Conservation (phyloP, 1,140 invertebrate species). For the Watersipora subatra region DNA sequence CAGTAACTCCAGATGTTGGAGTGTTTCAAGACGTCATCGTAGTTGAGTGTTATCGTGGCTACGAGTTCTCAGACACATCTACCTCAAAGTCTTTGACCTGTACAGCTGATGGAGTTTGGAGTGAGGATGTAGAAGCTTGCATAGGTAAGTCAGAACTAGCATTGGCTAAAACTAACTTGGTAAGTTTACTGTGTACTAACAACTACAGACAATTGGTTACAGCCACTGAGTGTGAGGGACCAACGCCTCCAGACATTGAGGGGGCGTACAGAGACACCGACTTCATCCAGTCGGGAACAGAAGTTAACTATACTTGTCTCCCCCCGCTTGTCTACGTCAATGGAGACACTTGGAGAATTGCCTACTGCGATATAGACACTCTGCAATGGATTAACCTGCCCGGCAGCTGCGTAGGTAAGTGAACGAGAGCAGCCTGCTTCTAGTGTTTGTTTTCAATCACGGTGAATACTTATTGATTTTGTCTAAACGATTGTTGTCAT, state of each 20-base stretch:
- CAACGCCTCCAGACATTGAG: neutral
- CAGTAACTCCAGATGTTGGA: neutral
- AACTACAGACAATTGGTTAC: no score
- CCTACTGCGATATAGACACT: neutral
- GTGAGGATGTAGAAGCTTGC: neutral
- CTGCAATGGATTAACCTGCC: neutral
- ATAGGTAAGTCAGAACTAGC: no score
- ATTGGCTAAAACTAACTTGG: no score
- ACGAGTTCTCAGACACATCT: neutral
- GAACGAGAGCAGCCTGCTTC: neutral
- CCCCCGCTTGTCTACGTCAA: neutral
- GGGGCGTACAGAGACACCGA: neutral
- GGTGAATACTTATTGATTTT: no score
- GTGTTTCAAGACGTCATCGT: neutral
- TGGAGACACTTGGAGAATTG: neutral
- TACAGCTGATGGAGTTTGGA: neutral
- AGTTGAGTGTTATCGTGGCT: neutral
- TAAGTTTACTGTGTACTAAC: no score
- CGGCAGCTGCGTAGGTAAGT: neutral
- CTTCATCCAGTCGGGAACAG: neutral
- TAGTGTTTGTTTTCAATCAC: no score
- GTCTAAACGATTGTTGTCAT: no score
- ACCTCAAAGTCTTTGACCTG: neutral
- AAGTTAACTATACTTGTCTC: neutral
- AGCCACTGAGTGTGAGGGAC: neutral